A percentile compares a stretch with the other conserved stretches of the same genome.
phyloP scores from a whole-genome alignment of 2,797 vertebrate species.

The Gymnoscopelus microlampas region DNA sequence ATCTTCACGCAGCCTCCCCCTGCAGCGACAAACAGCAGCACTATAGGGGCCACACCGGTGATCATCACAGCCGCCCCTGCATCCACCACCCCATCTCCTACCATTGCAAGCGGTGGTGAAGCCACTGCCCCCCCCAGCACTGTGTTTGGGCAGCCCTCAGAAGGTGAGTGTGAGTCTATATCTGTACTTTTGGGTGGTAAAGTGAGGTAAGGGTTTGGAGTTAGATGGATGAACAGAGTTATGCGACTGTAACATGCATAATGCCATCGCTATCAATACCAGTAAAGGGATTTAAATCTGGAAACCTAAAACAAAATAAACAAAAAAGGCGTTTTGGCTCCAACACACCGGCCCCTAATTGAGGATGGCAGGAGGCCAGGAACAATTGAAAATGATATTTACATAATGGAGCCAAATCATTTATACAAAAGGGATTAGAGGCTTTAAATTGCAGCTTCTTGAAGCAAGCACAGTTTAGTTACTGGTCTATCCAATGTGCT shows the following conservation, averaged over 20 bases:
- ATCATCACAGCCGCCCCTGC: constrained; percentile 57
- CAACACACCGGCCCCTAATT: too few species aligned
- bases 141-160: constrained; percentile 80
- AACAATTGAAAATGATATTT: too few species aligned
- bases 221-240: neutral
- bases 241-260: neutral
- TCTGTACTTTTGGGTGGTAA: neutral
- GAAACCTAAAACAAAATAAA: too few species aligned
- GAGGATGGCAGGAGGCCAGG: too few species aligned
- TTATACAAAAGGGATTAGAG: too few species aligned
- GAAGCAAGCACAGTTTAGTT: too few species aligned
- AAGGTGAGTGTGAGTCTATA: constrained; percentile 80
- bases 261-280: neutral
- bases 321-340: too few species aligned
- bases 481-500: too few species aligned
- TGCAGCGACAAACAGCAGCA: constrained; percentile 53
- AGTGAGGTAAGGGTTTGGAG: too few species aligned
- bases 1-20: constrained; percentile 72
- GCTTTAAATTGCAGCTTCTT: too few species aligned
- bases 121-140: constrained; percentile 34
- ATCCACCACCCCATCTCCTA: constrained; percentile 38
- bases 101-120: constrained; percentile 13
- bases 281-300: too few species aligned
- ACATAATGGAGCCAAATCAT: too few species aligned
- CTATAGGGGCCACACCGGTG: constrained; percentile 49